These are phyloP conservation scores for Halcyon malimbica DNA, from an alignment of 2,113 vertebrate genomes.

Conservation along the genomic window DNA sequence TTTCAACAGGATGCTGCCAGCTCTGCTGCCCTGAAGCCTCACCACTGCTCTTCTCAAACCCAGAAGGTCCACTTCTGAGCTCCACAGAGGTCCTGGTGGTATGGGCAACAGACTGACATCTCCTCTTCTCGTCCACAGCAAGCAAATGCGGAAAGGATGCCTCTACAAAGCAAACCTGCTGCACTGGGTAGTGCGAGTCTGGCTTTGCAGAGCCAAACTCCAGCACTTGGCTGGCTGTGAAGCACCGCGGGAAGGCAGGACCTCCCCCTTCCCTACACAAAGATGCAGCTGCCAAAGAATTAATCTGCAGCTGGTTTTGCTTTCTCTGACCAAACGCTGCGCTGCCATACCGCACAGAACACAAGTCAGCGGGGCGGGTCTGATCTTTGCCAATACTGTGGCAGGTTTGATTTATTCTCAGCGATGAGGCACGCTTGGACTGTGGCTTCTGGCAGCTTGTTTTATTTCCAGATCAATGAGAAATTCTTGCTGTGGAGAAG, in stretches of 20 bases:
- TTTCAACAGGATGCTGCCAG: neutral
- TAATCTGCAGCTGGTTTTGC: neutral
- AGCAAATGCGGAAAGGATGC: constrained; percentile 7
- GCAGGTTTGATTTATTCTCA: constrained; percentile 56
- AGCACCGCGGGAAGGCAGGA: neutral
- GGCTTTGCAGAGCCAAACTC: neutral
- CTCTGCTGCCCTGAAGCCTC: neutral
- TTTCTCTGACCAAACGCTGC: constrained; percentile 28
- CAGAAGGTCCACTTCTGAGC: neutral
- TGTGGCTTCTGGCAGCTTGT: neutral
- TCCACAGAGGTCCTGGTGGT: neutral
- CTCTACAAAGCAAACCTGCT: neutral
- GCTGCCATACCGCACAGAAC: constrained; percentile 26
- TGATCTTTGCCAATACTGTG: constrained; percentile 11
- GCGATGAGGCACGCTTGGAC: neutral
- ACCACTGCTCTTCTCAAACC: neutral
- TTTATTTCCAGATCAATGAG: constrained; percentile 35
- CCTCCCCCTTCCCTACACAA: neutral
- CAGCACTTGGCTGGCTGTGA: neutral
- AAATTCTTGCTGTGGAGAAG: neutral
- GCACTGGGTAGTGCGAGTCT: neutral
- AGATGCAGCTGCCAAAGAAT: constrained; percentile 1
- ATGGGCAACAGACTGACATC: neutral
- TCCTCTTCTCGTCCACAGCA: neutral
- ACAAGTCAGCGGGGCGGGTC: constrained; percentile 17